Conservation (phyloP, 2,113 vertebrate species). For the Heterochromis multidens region DNA sequence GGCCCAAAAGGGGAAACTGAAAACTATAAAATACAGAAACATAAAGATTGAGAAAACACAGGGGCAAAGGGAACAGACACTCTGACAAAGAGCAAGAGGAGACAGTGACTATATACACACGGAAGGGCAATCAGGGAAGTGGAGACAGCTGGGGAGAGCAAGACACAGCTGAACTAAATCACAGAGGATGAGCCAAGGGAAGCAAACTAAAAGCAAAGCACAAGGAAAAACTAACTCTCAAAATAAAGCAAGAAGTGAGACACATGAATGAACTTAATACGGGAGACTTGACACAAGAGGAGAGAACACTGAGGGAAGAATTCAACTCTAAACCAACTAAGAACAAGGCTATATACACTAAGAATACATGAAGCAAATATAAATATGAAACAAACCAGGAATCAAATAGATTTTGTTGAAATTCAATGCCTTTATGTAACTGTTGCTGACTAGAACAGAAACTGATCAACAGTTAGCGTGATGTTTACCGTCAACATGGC, state of each 20-base stretch:
- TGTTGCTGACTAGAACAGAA: not conserved
- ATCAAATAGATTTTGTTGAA: not conserved
- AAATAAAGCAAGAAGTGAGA: too few relatives aligned
- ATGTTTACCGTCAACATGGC: slow-evolving; percentile 91
- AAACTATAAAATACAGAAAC: not conserved
- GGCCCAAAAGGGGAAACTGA: not conserved
- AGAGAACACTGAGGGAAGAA: not conserved
- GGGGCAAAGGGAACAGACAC: not conserved
- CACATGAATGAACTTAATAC: not conserved
- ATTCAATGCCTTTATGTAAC: not conserved
- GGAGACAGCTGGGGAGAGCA: not conserved
- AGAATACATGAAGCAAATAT: not conserved
- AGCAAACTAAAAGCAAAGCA: not conserved
- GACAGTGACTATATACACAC: not conserved
- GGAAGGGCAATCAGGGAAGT: not conserved
- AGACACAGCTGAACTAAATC: not conserved
- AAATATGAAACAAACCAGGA: not conserved
- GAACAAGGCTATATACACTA: not conserved
- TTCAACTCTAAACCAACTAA: not conserved
- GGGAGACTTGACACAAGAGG: not conserved
- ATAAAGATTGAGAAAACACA: not conserved
- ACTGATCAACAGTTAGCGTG: not conserved
- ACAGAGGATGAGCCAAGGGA: not conserved
- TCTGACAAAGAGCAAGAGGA: not conserved
- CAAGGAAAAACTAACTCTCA: not conserved